Conservation (phyloP, 2,888 invertebrate species). For the Limnephilus lunatus region DNA sequence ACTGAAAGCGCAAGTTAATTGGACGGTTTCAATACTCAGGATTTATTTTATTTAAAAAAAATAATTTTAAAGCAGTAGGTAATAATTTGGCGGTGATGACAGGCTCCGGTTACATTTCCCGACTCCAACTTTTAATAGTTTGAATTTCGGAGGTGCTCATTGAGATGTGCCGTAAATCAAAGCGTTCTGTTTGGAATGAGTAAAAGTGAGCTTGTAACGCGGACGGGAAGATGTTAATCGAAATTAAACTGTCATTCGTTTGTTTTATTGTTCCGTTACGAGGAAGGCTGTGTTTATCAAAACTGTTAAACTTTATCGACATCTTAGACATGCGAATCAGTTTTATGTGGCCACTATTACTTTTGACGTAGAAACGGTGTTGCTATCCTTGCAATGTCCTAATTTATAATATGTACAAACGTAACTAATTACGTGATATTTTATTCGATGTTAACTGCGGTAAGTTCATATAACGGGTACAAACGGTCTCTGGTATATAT, state of each 20-base stretch:
- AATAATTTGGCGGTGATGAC: background rate
- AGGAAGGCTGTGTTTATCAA: slow-evolving; percentile 28
- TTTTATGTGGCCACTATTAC: too few species aligned
- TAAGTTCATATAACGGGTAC: too few species aligned
- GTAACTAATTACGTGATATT: too few species aligned
- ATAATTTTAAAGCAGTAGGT: background rate
- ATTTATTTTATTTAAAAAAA: background rate
- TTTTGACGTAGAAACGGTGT: too few species aligned
- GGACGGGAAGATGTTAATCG: slow-evolving; percentile 57
- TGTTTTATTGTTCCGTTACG: slow-evolving; percentile 56
- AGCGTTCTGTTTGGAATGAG: slow-evolving; percentile 6
- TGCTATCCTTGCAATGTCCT: too few species aligned
- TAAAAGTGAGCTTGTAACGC: slow-evolving; percentile 36
- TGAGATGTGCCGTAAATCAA: slow-evolving; percentile 40
- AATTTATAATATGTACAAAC: too few species aligned
- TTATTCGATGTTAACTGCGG: too few species aligned
- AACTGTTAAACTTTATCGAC: background rate
- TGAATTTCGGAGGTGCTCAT: background rate
- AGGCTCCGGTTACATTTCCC: background rate
- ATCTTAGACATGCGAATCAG: background rate
- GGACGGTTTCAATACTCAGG: too few species aligned
- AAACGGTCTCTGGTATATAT: too few species aligned
- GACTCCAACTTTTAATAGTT: background rate
- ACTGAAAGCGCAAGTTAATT: background rate
- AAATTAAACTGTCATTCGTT: slow-evolving; percentile 61